Conservation (phyloP, 2,888 invertebrate genomes). For the Xanthorhoe designata region DNA sequence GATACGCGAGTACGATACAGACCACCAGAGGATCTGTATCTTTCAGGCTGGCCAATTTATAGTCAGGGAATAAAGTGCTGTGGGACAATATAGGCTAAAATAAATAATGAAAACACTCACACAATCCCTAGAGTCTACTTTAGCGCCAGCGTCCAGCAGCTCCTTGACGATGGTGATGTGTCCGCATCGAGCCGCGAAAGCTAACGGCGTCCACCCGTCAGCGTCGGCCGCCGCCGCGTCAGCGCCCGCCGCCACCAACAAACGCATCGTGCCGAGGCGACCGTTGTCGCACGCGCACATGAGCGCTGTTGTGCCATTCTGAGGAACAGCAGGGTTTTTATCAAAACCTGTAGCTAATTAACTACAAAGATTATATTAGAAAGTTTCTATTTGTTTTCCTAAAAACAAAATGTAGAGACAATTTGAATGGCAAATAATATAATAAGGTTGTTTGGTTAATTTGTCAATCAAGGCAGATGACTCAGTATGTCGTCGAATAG, state of each 20-base stretch:
- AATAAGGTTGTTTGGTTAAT: not conserved
- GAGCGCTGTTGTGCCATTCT: slow-evolving; percentile 97
- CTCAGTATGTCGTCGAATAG: not conserved
- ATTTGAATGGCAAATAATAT: not conserved
- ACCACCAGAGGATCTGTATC: too few species aligned
- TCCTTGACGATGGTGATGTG: slow-evolving; percentile 92
- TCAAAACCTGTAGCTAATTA: not conserved
- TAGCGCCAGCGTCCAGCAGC: slow-evolving; percentile 93
- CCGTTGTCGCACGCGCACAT: slow-evolving; percentile 96
- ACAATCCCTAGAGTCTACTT: slow-evolving; percentile 94
- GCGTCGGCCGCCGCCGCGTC: slow-evolving; percentile 96
- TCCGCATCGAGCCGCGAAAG: slow-evolving; percentile 96
- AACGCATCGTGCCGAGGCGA: slow-evolving; percentile 92
- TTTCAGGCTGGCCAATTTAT: too few species aligned
- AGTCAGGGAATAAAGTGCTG: too few species aligned
- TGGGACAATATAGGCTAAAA: too few species aligned
- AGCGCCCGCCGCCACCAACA: slow-evolving; percentile 95
- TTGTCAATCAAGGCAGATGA: slow-evolving; percentile 5
- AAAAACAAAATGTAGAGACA: not conserved
- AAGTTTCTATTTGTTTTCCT: not conserved
- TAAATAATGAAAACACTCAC: slow-evolving; percentile 88
- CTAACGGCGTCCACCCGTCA: slow-evolving; percentile 96
- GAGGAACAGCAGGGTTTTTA: not conserved
- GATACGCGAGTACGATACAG: too few species aligned
- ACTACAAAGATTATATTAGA: not conserved